phyloP scores from a whole-genome alignment of 2,797 vertebrate species.

The Pseudochirops cupreus region DNA sequence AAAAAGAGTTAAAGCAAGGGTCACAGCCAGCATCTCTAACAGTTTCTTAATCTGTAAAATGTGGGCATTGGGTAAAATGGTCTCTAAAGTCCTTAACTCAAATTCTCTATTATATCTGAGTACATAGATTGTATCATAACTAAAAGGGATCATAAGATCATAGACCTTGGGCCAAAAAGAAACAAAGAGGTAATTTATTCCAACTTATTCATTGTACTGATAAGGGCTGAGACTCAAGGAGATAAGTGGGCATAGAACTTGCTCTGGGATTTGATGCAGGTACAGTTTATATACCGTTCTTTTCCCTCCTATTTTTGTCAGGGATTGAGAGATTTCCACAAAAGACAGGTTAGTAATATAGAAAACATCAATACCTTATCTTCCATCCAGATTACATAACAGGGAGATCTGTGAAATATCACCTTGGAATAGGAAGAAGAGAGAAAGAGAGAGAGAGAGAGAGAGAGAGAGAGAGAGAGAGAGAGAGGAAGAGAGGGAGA shows the following conservation, averaged over 20 bases:
- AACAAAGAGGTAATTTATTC: neutral
- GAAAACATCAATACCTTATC: neutral
- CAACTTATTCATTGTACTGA: neutral
- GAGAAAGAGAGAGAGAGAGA: fast-evolving
- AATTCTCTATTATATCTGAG: neutral
- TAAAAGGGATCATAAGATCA: neutral
- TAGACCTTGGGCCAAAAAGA: neutral
- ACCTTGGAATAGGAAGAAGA: neutral
- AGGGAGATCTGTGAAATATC: neutral
- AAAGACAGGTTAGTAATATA: neutral
- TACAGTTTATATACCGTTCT: neutral
- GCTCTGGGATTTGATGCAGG: neutral
- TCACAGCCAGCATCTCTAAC: neutral
- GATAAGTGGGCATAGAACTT: neutral
- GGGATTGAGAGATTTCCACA: neutral
- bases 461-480: no score
- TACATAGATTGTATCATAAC: neutral
- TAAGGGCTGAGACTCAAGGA: neutral
- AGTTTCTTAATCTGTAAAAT: neutral
- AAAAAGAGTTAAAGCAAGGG: neutral
- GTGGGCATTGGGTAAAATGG: neutral
- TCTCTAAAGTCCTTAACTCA: neutral
- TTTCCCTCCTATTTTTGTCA: neutral
- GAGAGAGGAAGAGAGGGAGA: no score
- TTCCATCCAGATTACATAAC: neutral